phyloP scores from a whole-genome alignment of 1,140 invertebrate genomes.

The Vanessa tameamea region DNA sequence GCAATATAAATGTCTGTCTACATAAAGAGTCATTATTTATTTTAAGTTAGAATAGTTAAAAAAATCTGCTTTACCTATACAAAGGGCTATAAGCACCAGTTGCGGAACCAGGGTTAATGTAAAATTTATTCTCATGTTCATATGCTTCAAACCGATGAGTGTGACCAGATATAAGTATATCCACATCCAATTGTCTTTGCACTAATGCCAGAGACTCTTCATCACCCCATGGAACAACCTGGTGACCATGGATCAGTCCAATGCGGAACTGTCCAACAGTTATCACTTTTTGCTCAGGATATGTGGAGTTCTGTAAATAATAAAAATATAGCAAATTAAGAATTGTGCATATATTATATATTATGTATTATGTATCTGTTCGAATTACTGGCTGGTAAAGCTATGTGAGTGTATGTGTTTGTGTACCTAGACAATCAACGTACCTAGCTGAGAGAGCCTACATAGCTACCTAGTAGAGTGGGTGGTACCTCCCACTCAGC shows the following conservation, averaged over 20 bases:
- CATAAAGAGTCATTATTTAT: too few relatives aligned
- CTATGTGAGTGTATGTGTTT: too few relatives aligned
- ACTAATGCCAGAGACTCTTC: constrained; percentile 95
- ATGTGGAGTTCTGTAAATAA: constrained; percentile 90
- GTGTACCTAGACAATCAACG: too few relatives aligned
- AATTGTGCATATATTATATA: too few relatives aligned
- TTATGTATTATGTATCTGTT: too few relatives aligned
- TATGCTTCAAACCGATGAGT: constrained; percentile 99
- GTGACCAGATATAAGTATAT: constrained; percentile 99
- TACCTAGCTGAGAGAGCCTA: too few relatives aligned
- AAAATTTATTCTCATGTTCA: constrained; percentile 99
- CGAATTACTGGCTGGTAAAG: too few relatives aligned
- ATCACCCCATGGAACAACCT: constrained; percentile 98
- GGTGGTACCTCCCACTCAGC: too few relatives aligned
- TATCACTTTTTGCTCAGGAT: constrained; percentile 99
- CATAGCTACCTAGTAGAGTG: too few relatives aligned
- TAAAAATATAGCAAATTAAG: not conserved
- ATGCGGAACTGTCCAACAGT: constrained; percentile 99
- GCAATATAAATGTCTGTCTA: too few relatives aligned
- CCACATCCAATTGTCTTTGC: constrained; percentile 98
- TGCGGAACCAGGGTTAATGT: constrained; percentile 99
- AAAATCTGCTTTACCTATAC: constrained; percentile 84
- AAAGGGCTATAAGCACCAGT: constrained; percentile 98
- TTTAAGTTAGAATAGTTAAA: too few relatives aligned
- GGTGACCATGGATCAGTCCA: constrained; percentile 98